Conservation (phyloP, 2,888 invertebrate species). For the Amorpha juglandis region DNA sequence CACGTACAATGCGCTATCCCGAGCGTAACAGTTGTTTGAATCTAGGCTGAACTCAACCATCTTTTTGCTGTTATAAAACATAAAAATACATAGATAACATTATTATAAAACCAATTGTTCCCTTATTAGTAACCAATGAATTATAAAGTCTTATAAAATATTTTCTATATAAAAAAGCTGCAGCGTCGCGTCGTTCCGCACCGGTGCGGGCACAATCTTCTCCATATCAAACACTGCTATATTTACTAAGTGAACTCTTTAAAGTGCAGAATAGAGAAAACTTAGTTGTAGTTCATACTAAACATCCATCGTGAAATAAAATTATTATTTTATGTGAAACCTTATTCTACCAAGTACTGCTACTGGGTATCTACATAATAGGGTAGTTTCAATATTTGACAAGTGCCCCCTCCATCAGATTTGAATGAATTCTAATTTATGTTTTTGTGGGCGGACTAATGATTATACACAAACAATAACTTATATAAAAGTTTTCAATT, state of each 20-base stretch:
- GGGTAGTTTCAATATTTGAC: no score
- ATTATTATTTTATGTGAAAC: no score
- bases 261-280: neutral
- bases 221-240: slow-evolving; percentile 1
- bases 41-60: slow-evolving; percentile 19
- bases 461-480: no score
- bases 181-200: neutral
- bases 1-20: slow-evolving; percentile 43
- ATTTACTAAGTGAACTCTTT: slow-evolving; percentile 20
- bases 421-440: no score
- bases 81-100: slow-evolving; percentile 13
- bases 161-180: neutral
- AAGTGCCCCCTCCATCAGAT: no score
- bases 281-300: no score
- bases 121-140: slow-evolving; percentile 28
- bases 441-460: no score
- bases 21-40: slow-evolving; percentile 27
- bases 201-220: no score
- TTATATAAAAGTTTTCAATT: no score
- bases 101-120: slow-evolving; percentile 1
- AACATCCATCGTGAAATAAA: no score
- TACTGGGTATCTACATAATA: no score
- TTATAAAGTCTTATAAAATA: neutral
- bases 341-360: no score
- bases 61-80: slow-evolving; percentile 1